These are phyloP conservation scores for Acleris laterana DNA, from an alignment of 2,888 invertebrate genomes.

Conservation along the genomic window DNA sequence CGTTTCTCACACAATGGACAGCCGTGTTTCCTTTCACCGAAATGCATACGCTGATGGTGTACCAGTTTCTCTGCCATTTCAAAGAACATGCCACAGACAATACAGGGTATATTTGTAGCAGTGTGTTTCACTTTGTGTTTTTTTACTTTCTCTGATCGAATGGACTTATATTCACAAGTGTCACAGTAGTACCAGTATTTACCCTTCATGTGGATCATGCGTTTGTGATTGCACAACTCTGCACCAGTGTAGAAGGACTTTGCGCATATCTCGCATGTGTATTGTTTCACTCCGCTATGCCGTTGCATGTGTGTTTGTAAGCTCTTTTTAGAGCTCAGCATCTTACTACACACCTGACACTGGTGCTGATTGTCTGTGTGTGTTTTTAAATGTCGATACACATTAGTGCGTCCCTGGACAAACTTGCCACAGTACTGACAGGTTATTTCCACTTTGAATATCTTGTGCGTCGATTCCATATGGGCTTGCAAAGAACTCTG, in stretches of 20 bases:
- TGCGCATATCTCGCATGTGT: conserved; percentile 67
- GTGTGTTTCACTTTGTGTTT: conserved; percentile 61
- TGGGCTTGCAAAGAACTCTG: conserved; percentile 60
- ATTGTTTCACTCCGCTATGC: conserved; percentile 61
- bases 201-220: conserved; percentile 53
- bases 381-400: conserved; percentile 58
- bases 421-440: conserved; percentile 69
- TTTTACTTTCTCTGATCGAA: conserved; percentile 46
- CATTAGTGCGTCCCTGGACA: conserved; percentile 56
- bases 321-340: conserved; percentile 48
- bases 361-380: conserved; percentile 49
- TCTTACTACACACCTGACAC: conserved; percentile 58
- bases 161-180: conserved; percentile 58
- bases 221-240: conserved; percentile 65
- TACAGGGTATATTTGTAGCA: conserved; percentile 56
- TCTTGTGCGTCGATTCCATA: conserved; percentile 58
- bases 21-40: conserved; percentile 54
- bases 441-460: conserved; percentile 54
- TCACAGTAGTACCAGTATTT: conserved; percentile 56
- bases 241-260: conserved; percentile 60
- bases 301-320: conserved; percentile 59
- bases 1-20: conserved; percentile 61
- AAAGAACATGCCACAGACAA: conserved; percentile 63
- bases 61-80: conserved; percentile 53
- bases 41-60: conserved; percentile 61